These are phyloP conservation scores for Riparia riparia DNA, from an alignment of 2,113 vertebrate species.

Conservation along the genomic window DNA sequence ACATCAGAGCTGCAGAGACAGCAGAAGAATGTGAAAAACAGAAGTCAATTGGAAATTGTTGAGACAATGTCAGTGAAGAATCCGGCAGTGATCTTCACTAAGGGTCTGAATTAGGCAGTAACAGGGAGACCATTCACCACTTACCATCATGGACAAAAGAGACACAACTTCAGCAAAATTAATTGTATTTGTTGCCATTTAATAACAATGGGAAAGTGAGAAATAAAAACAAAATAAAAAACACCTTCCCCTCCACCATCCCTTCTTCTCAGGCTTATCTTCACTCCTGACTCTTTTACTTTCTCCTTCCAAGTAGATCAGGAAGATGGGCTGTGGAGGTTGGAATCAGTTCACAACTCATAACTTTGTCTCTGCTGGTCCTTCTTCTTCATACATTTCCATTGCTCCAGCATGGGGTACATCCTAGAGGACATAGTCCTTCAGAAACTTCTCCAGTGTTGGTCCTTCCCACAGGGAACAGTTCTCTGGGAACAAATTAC, in stretches of 20 bases:
- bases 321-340: too few species aligned
- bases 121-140: background rate
- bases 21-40: background rate
- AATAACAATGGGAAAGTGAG: background rate
- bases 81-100: background rate
- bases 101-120: background rate
- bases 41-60: background rate
- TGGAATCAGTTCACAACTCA: background rate
- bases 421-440: background rate
- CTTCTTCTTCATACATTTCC: background rate
- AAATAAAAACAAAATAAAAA: background rate
- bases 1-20: background rate
- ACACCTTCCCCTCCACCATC: background rate
- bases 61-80: background rate
- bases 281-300: background rate
- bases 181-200: background rate
- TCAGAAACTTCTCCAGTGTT: background rate
- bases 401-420: background rate
- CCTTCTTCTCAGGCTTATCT: background rate
- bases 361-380: background rate
- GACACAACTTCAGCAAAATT: background rate
- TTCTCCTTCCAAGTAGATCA: background rate
- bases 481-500: background rate
- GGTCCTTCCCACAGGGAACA: background rate
- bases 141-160: background rate